A percentile compares a stretch with the other conserved stretches of the same genome.
Evolutionary conservation across 2,113 vertebrate genomes (phyloP).

Genomic region (Notothenia rossii): DNA sequence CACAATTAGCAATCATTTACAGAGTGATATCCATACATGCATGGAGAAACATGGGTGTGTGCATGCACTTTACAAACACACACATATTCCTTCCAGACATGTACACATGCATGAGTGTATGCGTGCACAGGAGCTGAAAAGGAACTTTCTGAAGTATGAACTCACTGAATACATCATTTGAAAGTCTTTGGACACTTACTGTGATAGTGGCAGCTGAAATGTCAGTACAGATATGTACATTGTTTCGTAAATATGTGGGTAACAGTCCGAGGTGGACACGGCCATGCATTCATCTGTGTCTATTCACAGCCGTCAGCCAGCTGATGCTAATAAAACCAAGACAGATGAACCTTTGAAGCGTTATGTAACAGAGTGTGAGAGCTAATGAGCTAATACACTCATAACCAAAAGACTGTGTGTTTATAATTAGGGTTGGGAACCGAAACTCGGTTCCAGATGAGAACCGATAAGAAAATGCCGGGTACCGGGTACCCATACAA

Average conservation of each 20-base stretch:
- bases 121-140: conserved; percentile 15
- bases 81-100: neutral
- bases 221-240: conserved; percentile 6
- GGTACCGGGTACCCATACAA: too few species aligned
- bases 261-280: conserved; percentile 37
- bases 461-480: too few species aligned
- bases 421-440: neutral
- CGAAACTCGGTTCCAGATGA: too few species aligned
- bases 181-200: neutral
- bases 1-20: conserved; percentile 24
- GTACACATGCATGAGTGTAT: conserved; percentile 31
- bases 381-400: conserved; percentile 41
- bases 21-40: neutral
- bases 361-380: conserved; percentile 52
- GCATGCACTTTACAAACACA: neutral
- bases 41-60: neutral
- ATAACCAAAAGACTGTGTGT: conserved; percentile 22
- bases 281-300: conserved; percentile 10
- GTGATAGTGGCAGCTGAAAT: conserved; percentile 20
- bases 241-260: conserved; percentile 35
- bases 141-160: neutral
- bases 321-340: conserved; percentile 53
- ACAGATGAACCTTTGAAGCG: conserved; percentile 51
- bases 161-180: neutral
- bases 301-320: conserved; percentile 37